Evolutionary conservation across 1,140 invertebrate genomes (phyloP).

Genomic region (Papilio xuthus): DNA sequence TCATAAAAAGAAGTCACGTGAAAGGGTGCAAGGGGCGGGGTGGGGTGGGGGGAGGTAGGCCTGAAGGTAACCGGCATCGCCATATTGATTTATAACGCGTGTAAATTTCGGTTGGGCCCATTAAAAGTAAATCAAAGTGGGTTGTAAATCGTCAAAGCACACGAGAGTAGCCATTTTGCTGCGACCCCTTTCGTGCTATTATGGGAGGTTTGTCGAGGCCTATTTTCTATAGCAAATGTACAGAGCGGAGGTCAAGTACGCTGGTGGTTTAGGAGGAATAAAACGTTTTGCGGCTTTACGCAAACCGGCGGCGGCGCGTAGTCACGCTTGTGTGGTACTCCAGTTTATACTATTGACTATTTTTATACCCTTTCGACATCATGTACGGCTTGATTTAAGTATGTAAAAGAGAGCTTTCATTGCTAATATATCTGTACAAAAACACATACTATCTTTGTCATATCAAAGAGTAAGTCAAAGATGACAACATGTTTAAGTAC

Average conservation of each 20-base stretch:
- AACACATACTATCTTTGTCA: not conserved
- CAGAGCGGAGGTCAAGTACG: not conserved
- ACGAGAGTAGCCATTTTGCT: constrained; percentile 28
- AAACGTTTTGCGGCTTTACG: constrained; percentile 30
- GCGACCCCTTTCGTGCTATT: not conserved
- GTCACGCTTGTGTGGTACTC: constrained; percentile 19
- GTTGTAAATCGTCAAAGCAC: constrained; percentile 52
- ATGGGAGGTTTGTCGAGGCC: constrained; percentile 6
- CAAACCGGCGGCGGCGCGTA: not conserved
- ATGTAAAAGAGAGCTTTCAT: not conserved
- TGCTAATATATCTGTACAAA: not conserved
- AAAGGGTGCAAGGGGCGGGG: constrained; percentile 39
- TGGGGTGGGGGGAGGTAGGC: constrained; percentile 36
- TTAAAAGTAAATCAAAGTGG: constrained; percentile 45
- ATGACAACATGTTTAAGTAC: not conserved
- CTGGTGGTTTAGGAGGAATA: constrained; percentile 29
- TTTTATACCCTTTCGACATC: not conserved
- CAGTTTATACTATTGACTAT: not conserved
- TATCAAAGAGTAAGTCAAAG: not conserved
- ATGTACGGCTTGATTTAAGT: not conserved
- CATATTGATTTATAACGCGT: constrained; percentile 55
- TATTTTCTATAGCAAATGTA: constrained; percentile 19
- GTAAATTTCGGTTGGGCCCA: constrained; percentile 48
- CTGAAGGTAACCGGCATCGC: constrained; percentile 41
- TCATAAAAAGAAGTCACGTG: constrained; percentile 43